Percentiles rank a stretch among this genome's conserved stretches.
phyloP scores from a whole-genome alignment of 2,797 vertebrate genomes.

The Phrynocephalus forsythii region DNA sequence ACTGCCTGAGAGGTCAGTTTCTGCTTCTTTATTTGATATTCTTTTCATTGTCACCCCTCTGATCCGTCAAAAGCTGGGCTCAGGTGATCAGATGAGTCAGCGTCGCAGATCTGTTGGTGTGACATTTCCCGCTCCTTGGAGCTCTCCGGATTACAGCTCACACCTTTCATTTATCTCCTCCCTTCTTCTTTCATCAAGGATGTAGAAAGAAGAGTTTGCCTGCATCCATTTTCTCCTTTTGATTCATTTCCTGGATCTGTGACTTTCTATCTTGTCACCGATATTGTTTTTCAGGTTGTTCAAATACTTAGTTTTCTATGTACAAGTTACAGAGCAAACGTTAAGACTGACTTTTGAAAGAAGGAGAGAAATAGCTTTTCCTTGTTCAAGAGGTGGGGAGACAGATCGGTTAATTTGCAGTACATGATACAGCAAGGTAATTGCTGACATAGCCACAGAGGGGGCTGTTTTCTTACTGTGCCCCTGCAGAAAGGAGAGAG shows the following conservation, averaged over 20 bases:
- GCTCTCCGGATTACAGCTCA: constrained; percentile 30
- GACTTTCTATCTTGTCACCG: constrained; percentile 15
- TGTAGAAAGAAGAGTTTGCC: constrained; percentile 44
- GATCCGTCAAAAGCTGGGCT: constrained; percentile 28
- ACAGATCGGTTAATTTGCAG: background rate
- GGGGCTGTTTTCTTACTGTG: background rate
- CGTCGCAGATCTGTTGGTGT: constrained; percentile 45
- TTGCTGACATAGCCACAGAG: background rate
- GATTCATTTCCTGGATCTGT: constrained; percentile 51
- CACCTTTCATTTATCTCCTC: constrained; percentile 39
- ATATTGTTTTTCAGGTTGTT: constrained; percentile 27
- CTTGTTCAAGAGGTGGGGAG: background rate
- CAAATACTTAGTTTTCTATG: background rate
- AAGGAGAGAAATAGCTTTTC: constrained; percentile 25
- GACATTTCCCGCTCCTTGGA: constrained; percentile 45
- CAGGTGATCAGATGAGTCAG: constrained; percentile 50
- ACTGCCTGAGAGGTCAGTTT: background rate
- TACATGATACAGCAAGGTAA: accelerated
- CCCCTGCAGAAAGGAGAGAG: background rate
- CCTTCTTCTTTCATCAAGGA: constrained; percentile 2
- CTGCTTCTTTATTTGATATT: constrained; percentile 32
- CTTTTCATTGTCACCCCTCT: constrained; percentile 33
- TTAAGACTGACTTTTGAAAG: background rate
- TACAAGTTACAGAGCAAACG: constrained; percentile 12
- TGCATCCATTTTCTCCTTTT: background rate